Percentiles rank a stretch among this genome's conserved stretches.
Conservation (phyloP, 2,113 vertebrate genomes). For the Lipotes vexillifer region DNA sequence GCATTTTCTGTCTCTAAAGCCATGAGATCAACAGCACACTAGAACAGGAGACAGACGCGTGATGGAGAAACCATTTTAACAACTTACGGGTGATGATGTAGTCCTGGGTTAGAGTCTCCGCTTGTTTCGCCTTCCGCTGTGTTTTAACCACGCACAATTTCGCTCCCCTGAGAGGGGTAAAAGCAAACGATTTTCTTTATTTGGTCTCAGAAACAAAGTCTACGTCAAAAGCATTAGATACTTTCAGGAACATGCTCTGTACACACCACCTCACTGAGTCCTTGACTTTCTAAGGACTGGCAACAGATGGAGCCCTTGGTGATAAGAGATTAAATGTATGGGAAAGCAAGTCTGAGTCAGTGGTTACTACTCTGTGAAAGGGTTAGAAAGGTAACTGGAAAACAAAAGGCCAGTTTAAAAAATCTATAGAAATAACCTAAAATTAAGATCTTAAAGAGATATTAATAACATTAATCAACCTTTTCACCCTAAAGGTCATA, state of each 20-base stretch:
- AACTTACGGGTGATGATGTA: slow-evolving; percentile 98
- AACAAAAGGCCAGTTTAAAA: background rate
- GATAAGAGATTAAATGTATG: background rate
- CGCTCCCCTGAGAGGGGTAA: slow-evolving; percentile 87
- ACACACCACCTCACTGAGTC: background rate
- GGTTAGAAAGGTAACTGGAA: background rate
- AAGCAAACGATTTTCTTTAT: slow-evolving; percentile 45
- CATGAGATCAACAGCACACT: background rate
- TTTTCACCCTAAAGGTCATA: slow-evolving; percentile 3
- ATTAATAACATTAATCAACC: background rate
- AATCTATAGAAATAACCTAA: background rate
- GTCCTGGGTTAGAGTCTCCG: slow-evolving; percentile 95
- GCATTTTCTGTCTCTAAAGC: background rate
- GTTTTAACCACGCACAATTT: slow-evolving; percentile 98
- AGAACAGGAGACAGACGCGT: fast-evolving
- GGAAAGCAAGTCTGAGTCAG: background rate
- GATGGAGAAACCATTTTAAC: background rate
- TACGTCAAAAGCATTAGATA: slow-evolving; percentile 38
- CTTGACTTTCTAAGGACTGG: background rate
- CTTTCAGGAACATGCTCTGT: background rate
- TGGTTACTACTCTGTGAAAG: background rate
- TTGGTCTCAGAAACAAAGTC: slow-evolving; percentile 52
- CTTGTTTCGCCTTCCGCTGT: slow-evolving; percentile 91
- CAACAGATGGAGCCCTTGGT: background rate
- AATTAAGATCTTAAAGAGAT: slow-evolving; percentile 15